Evolutionary conservation across 1,140 invertebrate species (phyloP).

Genomic region (Branchinecta lynchi): DNA sequence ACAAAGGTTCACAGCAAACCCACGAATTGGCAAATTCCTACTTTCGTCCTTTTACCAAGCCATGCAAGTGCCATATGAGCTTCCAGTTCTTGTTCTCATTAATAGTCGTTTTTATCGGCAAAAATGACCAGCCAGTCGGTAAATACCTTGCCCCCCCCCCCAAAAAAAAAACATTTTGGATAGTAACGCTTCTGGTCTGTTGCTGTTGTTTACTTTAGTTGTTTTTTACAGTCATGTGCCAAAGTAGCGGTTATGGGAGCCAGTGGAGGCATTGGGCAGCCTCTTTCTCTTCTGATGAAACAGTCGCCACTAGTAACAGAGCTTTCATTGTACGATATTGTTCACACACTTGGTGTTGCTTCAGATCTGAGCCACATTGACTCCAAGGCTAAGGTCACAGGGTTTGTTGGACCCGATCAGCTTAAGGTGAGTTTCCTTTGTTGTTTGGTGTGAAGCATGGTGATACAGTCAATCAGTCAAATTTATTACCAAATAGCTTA

Average conservation of each 20-base stretch:
- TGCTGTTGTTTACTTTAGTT: neutral
- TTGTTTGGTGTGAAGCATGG: neutral
- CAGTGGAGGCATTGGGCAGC: constrained; percentile 94
- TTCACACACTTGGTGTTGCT: constrained; percentile 89
- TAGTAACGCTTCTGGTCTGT: too few relatives aligned
- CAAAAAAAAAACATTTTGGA: too few relatives aligned
- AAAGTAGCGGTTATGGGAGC: constrained; percentile 95
- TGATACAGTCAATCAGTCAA: too few relatives aligned
- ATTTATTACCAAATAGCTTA: too few relatives aligned
- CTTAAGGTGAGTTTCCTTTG: constrained; percentile 39
- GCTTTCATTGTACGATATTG: constrained; percentile 85
- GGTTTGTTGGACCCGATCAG: constrained; percentile 59
- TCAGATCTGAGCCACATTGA: constrained; percentile 96
- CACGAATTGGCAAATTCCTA: too few relatives aligned
- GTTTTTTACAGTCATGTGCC: constrained; percentile 41
- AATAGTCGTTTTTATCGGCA: too few relatives aligned
- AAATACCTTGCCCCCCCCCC: too few relatives aligned
- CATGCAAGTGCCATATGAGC: too few relatives aligned
- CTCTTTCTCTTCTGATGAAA: constrained; percentile 88
- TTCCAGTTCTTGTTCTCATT: too few relatives aligned
- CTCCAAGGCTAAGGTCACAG: constrained; percentile 63
- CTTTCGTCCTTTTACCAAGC: too few relatives aligned
- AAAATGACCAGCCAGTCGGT: too few relatives aligned
- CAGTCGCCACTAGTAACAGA: constrained; percentile 64
- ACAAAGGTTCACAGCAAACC: too few relatives aligned